A percentile compares a stretch with the other conserved stretches of the same genome.
Evolutionary conservation across 2,888 invertebrate species (phyloP).

Genomic region (Sesamia inferens): DNA sequence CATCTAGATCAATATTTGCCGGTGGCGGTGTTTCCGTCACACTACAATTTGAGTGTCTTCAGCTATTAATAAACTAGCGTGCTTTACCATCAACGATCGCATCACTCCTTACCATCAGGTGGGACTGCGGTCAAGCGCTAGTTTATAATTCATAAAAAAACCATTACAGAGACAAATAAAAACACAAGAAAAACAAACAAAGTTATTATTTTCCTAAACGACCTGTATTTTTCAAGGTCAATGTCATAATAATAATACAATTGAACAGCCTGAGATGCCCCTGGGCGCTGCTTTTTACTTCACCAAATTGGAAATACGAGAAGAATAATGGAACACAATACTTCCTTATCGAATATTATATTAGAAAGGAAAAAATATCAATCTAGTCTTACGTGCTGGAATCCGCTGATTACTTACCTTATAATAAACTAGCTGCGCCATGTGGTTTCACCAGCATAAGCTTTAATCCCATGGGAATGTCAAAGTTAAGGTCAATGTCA

Average conservation of each 20-base stretch:
- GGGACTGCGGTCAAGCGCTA: too few species aligned
- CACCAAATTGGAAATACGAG: constrained; percentile 51
- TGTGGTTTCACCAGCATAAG: too few species aligned
- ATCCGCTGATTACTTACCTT: constrained; percentile 19
- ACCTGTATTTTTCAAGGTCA: constrained; percentile 1
- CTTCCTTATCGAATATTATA: constrained; percentile 29
- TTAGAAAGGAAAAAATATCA: constrained; percentile 18
- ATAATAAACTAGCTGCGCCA: background rate
- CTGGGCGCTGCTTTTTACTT: constrained; percentile 23
- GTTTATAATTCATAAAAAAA: too few species aligned
- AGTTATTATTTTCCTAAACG: background rate
- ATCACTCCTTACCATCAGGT: too few species aligned
- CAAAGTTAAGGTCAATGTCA: too few species aligned
- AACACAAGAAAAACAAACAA: background rate
- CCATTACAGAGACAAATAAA: background rate
- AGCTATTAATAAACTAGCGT: too few species aligned
- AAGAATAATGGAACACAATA: constrained; percentile 36
- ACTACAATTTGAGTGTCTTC: too few species aligned
- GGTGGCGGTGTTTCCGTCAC: too few species aligned
- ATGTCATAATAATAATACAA: constrained; percentile 15
- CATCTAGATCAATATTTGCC: background rate
- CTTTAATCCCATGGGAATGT: too few species aligned
- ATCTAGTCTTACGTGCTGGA: background rate
- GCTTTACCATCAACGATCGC: too few species aligned
- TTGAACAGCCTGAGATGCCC: background rate